Evolutionary conservation across 2,888 invertebrate species (phyloP), one percentile per base, ranked within the genome.

Genomic region (Lasioglossum oenotherae): DNA sequence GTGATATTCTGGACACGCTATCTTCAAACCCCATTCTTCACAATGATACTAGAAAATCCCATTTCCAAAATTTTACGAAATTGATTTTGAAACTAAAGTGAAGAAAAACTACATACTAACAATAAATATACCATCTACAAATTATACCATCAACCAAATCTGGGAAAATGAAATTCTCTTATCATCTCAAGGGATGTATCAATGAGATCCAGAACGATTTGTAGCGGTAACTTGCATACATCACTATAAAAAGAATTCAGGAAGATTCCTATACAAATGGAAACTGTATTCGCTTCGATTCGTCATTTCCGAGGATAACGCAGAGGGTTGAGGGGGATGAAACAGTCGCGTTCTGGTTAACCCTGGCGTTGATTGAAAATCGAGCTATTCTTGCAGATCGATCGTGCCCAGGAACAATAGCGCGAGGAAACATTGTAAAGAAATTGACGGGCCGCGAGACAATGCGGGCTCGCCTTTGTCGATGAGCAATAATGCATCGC

Each of bases 341-440:
- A 67, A 19, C 19, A 19, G 38, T 69, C 69, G 69, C 16, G n/a
- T 74, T 72, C 2, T 35, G n/a, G 8, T 67, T 27, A 31, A 14
- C 49, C 8, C 23, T 46, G 8, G 23, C 6, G 44, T 64, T 82
- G 79, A 79, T 80, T 78, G 49, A 69, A 84, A 84, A 84, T 74
- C 73, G 23, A 75, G 76, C 79, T 69, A 49, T 84, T 76, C 38
- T 35, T n/a, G 41, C 35, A 60, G 67, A 75, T 69, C 80, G 67
- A 77, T 77, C 72, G 35, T 19, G 12, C 12, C 57, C 27, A 27
- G n/a, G 31, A 64, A 60, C 84, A 75, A 78, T 73, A 35, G 16
- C 78, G 27, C 35, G 78, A 57, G 60, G 57, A 60, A 76, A 19
- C 73, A 69, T 77, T 74, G 31, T 80, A 35, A 71, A 85, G 49